These are phyloP conservation scores for Columba guinea DNA, from an alignment of 2,797 vertebrate species.

Conservation along the genomic window DNA sequence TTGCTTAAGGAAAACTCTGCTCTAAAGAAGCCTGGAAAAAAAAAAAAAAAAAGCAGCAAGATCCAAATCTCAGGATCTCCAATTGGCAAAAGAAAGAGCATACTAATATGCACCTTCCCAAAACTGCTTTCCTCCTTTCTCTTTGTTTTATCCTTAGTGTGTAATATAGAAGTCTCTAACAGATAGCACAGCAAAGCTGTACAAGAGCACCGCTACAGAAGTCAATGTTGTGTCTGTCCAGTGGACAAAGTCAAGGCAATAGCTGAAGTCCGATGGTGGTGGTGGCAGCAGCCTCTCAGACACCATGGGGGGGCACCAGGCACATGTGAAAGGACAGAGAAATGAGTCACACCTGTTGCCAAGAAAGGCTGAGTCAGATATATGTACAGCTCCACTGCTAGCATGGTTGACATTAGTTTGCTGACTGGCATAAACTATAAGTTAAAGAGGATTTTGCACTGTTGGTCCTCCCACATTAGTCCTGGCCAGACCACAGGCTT, in stretches of 20 bases:
- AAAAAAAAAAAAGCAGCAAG: not conserved
- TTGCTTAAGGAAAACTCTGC: constrained; percentile 1
- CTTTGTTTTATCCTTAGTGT: not conserved
- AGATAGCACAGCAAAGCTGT: not conserved
- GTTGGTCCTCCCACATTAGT: not conserved
- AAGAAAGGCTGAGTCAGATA: not conserved
- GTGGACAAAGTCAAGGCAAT: not conserved
- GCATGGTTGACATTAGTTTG: not conserved
- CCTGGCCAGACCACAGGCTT: not conserved
- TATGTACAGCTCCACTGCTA: not conserved
- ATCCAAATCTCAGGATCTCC: constrained; percentile 5
- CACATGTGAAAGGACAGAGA: not conserved
- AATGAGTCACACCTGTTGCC: not conserved
- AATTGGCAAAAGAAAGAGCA: not conserved
- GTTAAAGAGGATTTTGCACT: not conserved
- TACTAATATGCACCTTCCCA: not conserved
- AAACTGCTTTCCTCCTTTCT: not conserved
- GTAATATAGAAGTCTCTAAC: not conserved
- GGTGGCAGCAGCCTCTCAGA: not conserved
- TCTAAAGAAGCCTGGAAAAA: not conserved
- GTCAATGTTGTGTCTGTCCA: not conserved
- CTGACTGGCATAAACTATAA: not conserved
- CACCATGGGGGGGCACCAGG: not conserved
- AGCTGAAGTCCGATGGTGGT: not conserved
- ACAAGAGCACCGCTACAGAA: not conserved